Percentiles rank a stretch among this genome's conserved stretches.
These are phyloP conservation scores for Nomada goodeniana DNA, from an alignment of 2,888 invertebrate species.

Conservation along the genomic window DNA sequence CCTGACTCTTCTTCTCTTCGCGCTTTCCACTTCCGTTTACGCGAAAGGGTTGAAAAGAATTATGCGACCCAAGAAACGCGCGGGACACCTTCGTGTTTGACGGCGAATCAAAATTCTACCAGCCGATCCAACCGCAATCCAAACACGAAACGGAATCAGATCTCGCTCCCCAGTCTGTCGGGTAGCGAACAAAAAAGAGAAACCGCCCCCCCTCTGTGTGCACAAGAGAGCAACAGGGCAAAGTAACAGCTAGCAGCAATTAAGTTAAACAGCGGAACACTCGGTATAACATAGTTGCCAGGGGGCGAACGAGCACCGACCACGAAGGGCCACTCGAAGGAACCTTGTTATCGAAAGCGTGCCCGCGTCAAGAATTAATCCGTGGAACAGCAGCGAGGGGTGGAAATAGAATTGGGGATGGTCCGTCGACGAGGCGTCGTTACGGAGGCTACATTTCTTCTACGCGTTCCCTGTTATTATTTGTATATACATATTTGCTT, in stretches of 20 bases:
- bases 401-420: slow-evolving; percentile 17
- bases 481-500: too few species aligned
- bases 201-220: background rate
- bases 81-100: too few species aligned
- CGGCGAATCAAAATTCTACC: too few species aligned
- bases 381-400: slow-evolving; percentile 29
- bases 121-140: too few species aligned
- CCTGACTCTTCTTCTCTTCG: too few species aligned
- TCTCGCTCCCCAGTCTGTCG: background rate
- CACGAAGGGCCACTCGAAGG: slow-evolving; percentile 46
- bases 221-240: slow-evolving; percentile 34
- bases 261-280: slow-evolving; percentile 55
- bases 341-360: slow-evolving; percentile 63
- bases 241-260: slow-evolving; percentile 46
- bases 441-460: slow-evolving; percentile 58
- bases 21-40: too few species aligned
- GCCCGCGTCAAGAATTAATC: slow-evolving; percentile 61
- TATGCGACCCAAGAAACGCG: too few species aligned
- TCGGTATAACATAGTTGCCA: slow-evolving; percentile 45
- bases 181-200: background rate
- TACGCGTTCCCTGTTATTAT: too few species aligned
- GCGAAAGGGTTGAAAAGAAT: too few species aligned
- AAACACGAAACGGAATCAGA: too few species aligned
- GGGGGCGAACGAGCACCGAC: slow-evolving; percentile 20
- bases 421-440: slow-evolving; percentile 25